Percentiles rank a stretch among this genome's conserved stretches.
These are phyloP conservation scores for Heliangelus exortis DNA, from an alignment of 2,797 vertebrate species.

Conservation along the genomic window DNA sequence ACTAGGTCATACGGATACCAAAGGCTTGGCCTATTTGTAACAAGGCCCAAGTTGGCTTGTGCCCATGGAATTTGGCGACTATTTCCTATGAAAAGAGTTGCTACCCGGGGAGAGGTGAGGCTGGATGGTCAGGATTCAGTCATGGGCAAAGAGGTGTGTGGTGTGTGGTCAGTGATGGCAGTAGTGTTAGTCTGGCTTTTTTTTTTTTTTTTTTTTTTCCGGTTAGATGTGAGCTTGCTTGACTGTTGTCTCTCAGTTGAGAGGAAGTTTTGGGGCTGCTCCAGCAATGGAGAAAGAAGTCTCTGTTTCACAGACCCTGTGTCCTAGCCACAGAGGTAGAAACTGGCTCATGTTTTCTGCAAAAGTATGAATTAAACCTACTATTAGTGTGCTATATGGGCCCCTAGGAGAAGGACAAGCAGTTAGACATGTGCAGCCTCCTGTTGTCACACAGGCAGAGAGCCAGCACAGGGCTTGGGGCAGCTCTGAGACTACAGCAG, in stretches of 20 bases:
- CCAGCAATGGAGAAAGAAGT: neutral
- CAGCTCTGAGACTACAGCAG: neutral
- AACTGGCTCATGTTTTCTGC: neutral
- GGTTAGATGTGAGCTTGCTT: neutral
- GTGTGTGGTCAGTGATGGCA: neutral
- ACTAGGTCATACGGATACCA: accelerated
- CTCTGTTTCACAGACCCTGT: neutral
- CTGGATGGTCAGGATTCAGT: neutral
- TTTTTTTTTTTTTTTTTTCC: neutral
- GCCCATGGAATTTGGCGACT: neutral
- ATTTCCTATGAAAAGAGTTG: neutral
- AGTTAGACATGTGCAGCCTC: neutral
- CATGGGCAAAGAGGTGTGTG: accelerated
- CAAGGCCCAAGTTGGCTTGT: neutral
- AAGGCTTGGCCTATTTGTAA: neutral
- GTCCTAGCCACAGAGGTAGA: neutral
- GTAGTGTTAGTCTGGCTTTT: neutral
- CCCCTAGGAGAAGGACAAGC: neutral
- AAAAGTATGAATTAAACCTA: neutral
- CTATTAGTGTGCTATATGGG: neutral
- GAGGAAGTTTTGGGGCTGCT: neutral
- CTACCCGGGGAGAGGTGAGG: neutral
- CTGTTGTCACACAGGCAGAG: neutral
- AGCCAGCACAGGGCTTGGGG: neutral
- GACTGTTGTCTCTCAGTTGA: neutral